phyloP scores from a whole-genome alignment of 2,797 vertebrate genomes.

The Enteromius unitaeniatus region DNA sequence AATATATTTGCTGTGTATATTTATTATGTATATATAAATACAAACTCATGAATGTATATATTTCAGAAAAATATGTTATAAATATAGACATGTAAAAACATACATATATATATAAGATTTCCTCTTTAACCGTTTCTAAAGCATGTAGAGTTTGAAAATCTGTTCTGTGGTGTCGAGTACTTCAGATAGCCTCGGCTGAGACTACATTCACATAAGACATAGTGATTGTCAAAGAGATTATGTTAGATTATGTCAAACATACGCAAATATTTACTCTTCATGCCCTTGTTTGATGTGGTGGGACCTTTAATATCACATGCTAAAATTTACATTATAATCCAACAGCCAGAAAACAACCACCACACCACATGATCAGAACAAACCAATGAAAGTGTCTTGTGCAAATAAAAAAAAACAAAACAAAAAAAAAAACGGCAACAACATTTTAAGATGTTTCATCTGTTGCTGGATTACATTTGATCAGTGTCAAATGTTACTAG shows the following conservation, averaged over 20 bases:
- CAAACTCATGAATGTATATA: no score
- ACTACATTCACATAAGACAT: background rate
- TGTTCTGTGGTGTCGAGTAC: background rate
- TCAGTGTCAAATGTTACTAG: background rate
- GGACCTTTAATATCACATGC: background rate
- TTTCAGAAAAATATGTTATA: no score
- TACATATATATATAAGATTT: no score
- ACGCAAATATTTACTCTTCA: background rate
- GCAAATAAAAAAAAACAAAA: background rate
- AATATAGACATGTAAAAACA: no score
- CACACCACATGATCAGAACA: background rate
- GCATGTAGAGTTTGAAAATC: background rate
- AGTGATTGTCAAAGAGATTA: slow-evolving; percentile 3
- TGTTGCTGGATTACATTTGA: slow-evolving; percentile 10
- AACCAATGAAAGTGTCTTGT: background rate
- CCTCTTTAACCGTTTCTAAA: no score
- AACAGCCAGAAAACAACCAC: background rate
- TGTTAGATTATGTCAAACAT: slow-evolving; percentile 2
- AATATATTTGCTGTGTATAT: no score
- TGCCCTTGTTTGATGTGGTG: background rate
- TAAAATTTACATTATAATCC: background rate
- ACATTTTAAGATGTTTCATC: background rate
- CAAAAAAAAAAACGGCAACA: background rate
- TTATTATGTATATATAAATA: no score
- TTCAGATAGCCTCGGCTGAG: background rate